phyloP scores from a whole-genome alignment of 2,113 vertebrate genomes.

The Cololabis saira region DNA sequence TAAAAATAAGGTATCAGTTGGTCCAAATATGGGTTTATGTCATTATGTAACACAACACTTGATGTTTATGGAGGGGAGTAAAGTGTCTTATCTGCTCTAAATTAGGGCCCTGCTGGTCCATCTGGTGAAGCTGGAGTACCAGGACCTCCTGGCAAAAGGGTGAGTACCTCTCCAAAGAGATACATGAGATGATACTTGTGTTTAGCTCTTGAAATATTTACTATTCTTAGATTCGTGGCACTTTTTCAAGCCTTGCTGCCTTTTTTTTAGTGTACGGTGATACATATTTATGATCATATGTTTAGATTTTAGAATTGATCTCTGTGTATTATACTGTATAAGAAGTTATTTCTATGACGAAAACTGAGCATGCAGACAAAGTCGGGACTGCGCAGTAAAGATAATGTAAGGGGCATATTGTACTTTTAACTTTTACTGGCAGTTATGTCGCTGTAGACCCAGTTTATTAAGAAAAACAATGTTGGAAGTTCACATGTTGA shows the following conservation, averaged over 20 bases:
- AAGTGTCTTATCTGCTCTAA: slow-evolving; percentile 38
- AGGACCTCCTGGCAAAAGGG: slow-evolving; percentile 96
- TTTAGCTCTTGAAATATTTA: neutral
- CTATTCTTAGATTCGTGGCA: slow-evolving; percentile 7
- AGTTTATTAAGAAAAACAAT: too few species aligned
- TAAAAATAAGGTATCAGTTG: neutral
- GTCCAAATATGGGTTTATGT: neutral
- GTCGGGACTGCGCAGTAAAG: slow-evolving; percentile 17
- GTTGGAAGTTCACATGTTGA: too few species aligned
- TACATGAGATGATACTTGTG: slow-evolving; percentile 25
- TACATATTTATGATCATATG: slow-evolving; percentile 21
- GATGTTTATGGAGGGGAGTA: slow-evolving; percentile 17
- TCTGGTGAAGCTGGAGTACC: slow-evolving; percentile 98
- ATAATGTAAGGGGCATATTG: slow-evolving; percentile 25
- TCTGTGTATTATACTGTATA: neutral
- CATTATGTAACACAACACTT: slow-evolving; percentile 5
- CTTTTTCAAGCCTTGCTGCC: neutral
- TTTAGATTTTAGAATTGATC: slow-evolving; percentile 15
- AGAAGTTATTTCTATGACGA: slow-evolving; percentile 2
- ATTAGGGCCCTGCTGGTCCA: slow-evolving; percentile 94
- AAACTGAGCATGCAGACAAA: slow-evolving; percentile 4
- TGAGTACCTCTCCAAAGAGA: slow-evolving; percentile 77
- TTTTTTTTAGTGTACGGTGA: slow-evolving; percentile 4
- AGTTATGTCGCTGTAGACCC: too few species aligned
- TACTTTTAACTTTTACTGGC: too few species aligned